A percentile compares a stretch with the other conserved stretches of the same genome.
Conservation (phyloP, 2,113 vertebrate genomes). For the Corythornis vintsioides region DNA sequence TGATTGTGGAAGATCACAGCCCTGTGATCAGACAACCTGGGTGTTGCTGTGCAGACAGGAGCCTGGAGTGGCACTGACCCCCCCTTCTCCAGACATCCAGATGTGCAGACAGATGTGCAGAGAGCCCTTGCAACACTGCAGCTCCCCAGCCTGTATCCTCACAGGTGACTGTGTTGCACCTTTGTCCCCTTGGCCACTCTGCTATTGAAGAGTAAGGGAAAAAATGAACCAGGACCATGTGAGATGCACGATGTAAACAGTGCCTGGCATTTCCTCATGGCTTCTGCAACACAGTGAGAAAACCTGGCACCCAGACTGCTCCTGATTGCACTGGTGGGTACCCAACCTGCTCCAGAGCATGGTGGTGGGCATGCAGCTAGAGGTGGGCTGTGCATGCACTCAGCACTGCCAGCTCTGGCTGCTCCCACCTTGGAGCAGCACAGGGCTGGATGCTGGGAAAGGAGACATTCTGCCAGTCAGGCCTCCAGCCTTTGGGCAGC, state of each 20-base stretch:
- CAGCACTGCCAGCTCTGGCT: neutral
- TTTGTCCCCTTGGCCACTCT: neutral
- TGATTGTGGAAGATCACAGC: fast-evolving
- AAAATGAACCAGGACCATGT: fast-evolving
- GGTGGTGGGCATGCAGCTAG: neutral
- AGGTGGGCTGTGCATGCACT: neutral
- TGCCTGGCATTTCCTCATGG: fast-evolving
- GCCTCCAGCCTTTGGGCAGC: too few species aligned
- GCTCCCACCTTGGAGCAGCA: fast-evolving
- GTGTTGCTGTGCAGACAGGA: neutral
- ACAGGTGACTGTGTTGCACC: too few species aligned
- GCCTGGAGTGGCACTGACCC: neutral
- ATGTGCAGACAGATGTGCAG: neutral
- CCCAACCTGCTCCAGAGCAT: neutral
- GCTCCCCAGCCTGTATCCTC: neutral
- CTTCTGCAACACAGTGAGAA: neutral
- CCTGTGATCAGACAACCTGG: neutral
- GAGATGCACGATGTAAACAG: fast-evolving
- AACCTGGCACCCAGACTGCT: neutral
- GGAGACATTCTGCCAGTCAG: neutral
- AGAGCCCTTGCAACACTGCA: fast-evolving
- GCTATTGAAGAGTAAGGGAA: neutral
- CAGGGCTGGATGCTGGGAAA: neutral
- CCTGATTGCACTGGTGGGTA: neutral
- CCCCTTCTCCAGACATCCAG: fast-evolving